Evolutionary conservation across 1,140 invertebrate genomes (phyloP).

Genomic region (Dolichoris vasculosae): DNA sequence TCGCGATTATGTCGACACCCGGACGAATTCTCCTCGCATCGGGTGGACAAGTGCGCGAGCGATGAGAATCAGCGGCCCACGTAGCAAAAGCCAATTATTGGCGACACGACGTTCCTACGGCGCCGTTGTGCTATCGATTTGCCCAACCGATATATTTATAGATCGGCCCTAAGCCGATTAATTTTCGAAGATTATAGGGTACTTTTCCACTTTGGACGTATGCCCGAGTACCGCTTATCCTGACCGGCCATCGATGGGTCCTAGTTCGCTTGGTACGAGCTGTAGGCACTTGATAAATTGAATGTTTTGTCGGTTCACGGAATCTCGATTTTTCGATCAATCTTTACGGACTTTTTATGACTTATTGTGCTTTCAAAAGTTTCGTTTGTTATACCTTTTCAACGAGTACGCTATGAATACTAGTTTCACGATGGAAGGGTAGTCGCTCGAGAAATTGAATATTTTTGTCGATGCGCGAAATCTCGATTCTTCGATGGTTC

Average conservation of each 20-base stretch:
- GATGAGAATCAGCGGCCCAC: neutral
- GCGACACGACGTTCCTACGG: conserved; percentile 7
- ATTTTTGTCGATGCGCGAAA: neutral
- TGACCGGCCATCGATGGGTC: neutral
- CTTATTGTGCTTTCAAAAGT: neutral
- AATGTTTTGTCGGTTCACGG: neutral
- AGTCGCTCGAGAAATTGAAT: neutral
- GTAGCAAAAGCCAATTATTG: conserved; percentile 19
- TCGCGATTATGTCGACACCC: conserved; percentile 33
- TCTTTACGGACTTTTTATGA: neutral
- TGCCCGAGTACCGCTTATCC: neutral
- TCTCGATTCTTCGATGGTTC: no score
- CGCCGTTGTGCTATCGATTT: neutral
- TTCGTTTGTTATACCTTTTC: neutral
- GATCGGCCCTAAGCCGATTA: conserved; percentile 33
- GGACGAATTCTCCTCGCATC: neutral
- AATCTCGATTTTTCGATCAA: neutral
- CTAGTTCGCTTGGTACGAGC: neutral
- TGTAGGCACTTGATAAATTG: conserved; percentile 2
- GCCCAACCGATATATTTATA: conserved; percentile 1
- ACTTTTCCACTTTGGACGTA: conserved; percentile 22
- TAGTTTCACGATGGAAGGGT: neutral
- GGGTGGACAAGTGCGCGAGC: no score
- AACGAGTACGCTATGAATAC: neutral
- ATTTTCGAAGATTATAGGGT: conserved; percentile 36